phyloP scores from a whole-genome alignment of 23 tunicate species.

The Phallusia fumigata region DNA sequence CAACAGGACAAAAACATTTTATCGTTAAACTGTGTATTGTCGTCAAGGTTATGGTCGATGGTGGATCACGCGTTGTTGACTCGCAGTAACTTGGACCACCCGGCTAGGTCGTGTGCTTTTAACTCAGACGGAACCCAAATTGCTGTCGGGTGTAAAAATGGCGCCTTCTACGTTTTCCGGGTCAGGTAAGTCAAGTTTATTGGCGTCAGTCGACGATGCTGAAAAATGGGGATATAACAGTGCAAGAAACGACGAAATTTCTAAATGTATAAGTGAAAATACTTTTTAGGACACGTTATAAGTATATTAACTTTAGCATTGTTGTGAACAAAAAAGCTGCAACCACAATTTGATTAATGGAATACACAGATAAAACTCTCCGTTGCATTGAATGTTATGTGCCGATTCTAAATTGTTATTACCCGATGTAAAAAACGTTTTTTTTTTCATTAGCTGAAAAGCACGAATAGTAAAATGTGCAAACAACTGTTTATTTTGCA shows the following conservation, averaged over 20 bases:
- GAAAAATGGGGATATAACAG: too few species aligned
- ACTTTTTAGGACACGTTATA: too few species aligned
- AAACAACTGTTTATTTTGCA: constrained; percentile 6
- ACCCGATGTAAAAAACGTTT: too few species aligned
- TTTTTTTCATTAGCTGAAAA: not conserved
- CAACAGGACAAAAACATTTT: not conserved
- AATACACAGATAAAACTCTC: too few species aligned
- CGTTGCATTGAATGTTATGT: too few species aligned
- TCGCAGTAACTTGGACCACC: constrained; percentile 62
- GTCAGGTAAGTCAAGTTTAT: constrained; percentile 48
- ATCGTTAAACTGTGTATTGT: not conserved
- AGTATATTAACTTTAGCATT: too few species aligned
- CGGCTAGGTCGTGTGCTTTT: constrained; percentile 88
- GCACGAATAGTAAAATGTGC: not conserved
- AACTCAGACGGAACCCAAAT: constrained; percentile 63
- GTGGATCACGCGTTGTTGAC: constrained; percentile 64
- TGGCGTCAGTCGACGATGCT: not conserved
- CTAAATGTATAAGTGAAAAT: too few species aligned
- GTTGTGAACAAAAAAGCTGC: too few species aligned
- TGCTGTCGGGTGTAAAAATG: constrained; percentile 95
- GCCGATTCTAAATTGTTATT: too few species aligned
- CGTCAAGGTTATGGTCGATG: constrained; percentile 71
- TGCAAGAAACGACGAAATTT: too few species aligned
- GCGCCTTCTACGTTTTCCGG: constrained; percentile 63
- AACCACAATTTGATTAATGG: too few species aligned